phyloP scores from a whole-genome alignment of 2,797 vertebrate genomes.

The Uromys caudimaculatus region DNA sequence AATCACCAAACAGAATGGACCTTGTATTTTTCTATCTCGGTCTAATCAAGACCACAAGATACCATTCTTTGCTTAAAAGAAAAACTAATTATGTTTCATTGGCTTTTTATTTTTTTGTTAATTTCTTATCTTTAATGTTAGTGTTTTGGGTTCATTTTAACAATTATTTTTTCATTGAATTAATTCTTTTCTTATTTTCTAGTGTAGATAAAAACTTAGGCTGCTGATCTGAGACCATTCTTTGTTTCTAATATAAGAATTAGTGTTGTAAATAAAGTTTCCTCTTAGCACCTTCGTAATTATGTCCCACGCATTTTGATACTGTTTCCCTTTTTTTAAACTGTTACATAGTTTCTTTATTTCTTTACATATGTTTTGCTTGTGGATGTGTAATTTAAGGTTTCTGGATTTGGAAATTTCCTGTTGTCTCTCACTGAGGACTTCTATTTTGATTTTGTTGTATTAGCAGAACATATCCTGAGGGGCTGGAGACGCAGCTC shows the following conservation, averaged over 20 bases:
- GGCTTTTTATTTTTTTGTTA: not conserved
- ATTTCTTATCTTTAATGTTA: not conserved
- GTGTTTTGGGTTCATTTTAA: not conserved
- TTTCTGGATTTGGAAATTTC: not conserved
- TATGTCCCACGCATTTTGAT: not conserved
- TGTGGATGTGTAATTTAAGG: not conserved
- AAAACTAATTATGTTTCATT: not conserved
- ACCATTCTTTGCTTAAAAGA: not conserved
- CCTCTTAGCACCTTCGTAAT: not conserved
- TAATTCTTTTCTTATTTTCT: conserved; percentile 4
- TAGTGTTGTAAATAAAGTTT: not conserved
- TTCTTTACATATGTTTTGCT: not conserved
- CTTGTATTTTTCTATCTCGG: conserved; percentile 58
- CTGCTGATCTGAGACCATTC: not conserved
- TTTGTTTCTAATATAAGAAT: not conserved
- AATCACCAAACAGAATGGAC: not conserved
- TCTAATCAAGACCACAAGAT: not conserved
- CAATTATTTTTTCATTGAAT: not conserved
- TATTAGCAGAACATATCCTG: not conserved
- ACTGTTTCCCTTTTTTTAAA: not conserved
- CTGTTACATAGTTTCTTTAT: not conserved
- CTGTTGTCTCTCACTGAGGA: not conserved
- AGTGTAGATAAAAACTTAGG: not conserved
- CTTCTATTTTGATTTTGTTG: not conserved
- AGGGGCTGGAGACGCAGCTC: not conserved